These are phyloP conservation scores for Congeria kusceri DNA, from an alignment of 2,888 invertebrate genomes.

Conservation along the genomic window DNA sequence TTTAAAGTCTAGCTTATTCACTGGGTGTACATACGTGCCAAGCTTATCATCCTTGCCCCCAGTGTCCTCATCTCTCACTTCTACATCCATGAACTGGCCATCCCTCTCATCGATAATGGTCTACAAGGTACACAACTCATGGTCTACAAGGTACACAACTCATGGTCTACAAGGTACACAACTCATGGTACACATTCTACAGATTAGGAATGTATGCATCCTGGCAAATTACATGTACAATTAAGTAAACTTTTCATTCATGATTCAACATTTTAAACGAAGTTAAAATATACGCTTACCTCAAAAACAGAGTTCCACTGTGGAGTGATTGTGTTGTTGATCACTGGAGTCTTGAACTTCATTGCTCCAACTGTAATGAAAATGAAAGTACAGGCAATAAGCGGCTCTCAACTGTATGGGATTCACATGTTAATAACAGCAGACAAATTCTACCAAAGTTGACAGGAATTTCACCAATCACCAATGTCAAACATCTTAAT, in stretches of 20 bases:
- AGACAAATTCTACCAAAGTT: no score
- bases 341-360: constrained; percentile 96
- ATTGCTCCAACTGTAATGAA: constrained; percentile 93
- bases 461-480: no score
- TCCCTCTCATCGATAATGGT: constrained; percentile 84
- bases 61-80: constrained; percentile 97
- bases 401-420: no score
- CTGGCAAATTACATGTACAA: no score
- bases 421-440: no score
- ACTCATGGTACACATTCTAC: no score
- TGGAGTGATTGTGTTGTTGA: constrained; percentile 97
- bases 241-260: no score
- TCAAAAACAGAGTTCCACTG: constrained; percentile 99
- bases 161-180: neutral
- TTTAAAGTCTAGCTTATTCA: no score
- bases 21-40: constrained; percentile 91
- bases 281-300: constrained; percentile 89
- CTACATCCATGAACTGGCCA: constrained; percentile 87
- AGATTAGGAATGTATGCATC: no score
- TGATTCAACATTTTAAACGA: no score
- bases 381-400: no score
- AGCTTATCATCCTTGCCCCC: constrained; percentile 96
- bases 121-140: constrained; percentile 69
- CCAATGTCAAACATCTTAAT: no score
- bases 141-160: neutral